Evolutionary conservation across 2,888 invertebrate genomes (phyloP), one percentile per base, ranked within the genome.

Genomic region (Geophilus truncorum): DNA sequence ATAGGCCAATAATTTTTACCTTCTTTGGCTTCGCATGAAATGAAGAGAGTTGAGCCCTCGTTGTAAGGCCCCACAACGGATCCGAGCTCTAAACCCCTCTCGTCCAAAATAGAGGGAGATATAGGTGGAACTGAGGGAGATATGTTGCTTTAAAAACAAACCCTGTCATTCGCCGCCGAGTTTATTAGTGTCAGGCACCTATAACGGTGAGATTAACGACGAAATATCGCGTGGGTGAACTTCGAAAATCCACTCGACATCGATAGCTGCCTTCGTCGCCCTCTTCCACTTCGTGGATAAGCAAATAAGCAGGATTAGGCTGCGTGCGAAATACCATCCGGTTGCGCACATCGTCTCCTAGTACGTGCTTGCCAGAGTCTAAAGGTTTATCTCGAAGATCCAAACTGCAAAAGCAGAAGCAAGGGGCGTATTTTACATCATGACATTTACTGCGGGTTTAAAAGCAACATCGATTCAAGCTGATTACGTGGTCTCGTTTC

Each of bases 261-360:
- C 95, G 91, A 89, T 95, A 96, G 84, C 94, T 91, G 85, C 95
- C 95, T 87, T 95, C 94, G 88, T 96, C 96, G 86, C 92, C 92
- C 77, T 94, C 90, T 88, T 93, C 92, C 85, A 95, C 93, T 89
- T 94, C 93, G 85, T 93, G 94, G 82, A 96, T 90, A 51, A 93
- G 92, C 85, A 95, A 91, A 83, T 93, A 57, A 18, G 80, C 40
- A 23, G 81, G 80, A 28, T 80, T 34, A 21, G 28, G 34, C 40
- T 30, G 79, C 36, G 57, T 76, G 34, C 36, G 32, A 40, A 80
- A 80, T 28, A 80, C 45, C 80, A 80, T 80, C 76, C 80, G 75
- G 25, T 36, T 15, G 25, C 57, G 45, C 30, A 80, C 36, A 36
- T 80, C 80, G 25, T 45, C 76, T 1, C 30, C 75, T 9, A 75